Conservation (phyloP, 1,140 invertebrate genomes). For the Theocolax elegans region DNA sequence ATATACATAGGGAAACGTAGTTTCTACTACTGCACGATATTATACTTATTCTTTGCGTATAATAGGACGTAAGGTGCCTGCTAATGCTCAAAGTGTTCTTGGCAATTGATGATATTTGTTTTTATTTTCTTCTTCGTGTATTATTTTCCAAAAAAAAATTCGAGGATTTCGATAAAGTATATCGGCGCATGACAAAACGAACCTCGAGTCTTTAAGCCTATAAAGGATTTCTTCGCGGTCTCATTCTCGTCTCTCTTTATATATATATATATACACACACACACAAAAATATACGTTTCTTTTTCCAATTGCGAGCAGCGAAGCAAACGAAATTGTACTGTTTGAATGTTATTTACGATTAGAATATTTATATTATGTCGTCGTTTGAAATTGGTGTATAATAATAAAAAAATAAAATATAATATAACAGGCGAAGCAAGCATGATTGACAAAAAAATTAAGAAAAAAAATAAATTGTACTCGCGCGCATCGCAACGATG, state of each 20-base stretch:
- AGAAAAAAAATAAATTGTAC: constrained; percentile 20
- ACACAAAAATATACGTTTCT: too few relatives aligned
- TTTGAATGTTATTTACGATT: constrained; percentile 40
- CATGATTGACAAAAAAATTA: not conserved
- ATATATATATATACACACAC: too few relatives aligned
- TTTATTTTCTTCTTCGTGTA: constrained; percentile 18
- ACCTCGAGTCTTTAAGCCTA: too few relatives aligned
- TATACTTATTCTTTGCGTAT: constrained; percentile 50
- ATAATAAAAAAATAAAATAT: constrained; percentile 27
- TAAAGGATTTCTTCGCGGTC: too few relatives aligned
- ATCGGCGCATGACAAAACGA: too few relatives aligned
- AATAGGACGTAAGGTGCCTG: constrained; percentile 61
- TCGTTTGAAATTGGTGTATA: constrained; percentile 33
- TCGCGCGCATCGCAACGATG: not conserved
- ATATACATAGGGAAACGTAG: constrained; percentile 53
- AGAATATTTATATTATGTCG: constrained; percentile 37
- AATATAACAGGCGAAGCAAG: not conserved
- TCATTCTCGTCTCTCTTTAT: too few relatives aligned
- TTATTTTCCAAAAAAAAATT: too few relatives aligned
- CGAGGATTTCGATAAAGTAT: too few relatives aligned
- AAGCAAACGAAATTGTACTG: constrained; percentile 37
- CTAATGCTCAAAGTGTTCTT: constrained; percentile 63
- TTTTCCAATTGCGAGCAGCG: constrained; percentile 13
- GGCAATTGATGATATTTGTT: constrained; percentile 46
- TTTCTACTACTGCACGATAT: constrained; percentile 58